Conservation (phyloP, 2,797 vertebrate genomes). For the Manis pentadactyla region DNA sequence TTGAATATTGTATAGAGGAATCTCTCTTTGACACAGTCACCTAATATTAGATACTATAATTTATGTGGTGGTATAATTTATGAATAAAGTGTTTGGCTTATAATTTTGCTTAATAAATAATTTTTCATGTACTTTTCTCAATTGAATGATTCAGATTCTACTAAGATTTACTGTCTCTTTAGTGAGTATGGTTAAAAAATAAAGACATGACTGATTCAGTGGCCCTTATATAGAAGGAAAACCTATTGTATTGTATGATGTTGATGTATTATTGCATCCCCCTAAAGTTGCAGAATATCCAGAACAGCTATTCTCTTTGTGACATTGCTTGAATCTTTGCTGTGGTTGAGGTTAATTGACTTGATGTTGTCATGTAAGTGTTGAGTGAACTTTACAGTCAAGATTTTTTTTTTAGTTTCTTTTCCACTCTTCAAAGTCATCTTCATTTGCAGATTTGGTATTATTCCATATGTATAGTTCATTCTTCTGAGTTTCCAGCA, state of each 20-base stretch:
- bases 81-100: neutral
- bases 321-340: constrained; percentile 5
- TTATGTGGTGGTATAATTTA: neutral
- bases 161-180: neutral
- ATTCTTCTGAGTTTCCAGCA: neutral
- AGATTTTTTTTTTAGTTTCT: neutral
- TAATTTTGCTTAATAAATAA: constrained; percentile 35
- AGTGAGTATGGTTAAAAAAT: constrained; percentile 13
- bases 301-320: constrained; percentile 10
- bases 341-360: constrained; percentile 28
- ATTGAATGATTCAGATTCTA: constrained; percentile 28
- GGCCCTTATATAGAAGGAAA: neutral
- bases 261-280: neutral
- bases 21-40: neutral
- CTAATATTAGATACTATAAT: neutral
- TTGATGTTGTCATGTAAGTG: neutral
- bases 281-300: neutral
- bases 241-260: neutral
- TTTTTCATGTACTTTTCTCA: constrained; percentile 18
- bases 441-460: constrained; percentile 44
- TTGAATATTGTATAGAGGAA: neutral
- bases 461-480: neutral
- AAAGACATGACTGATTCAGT: neutral
- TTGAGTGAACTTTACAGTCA: constrained; percentile 45
- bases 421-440: neutral